phyloP scores from a whole-genome alignment of 2,113 vertebrate species.

The Sakesphorus luctuosus region DNA sequence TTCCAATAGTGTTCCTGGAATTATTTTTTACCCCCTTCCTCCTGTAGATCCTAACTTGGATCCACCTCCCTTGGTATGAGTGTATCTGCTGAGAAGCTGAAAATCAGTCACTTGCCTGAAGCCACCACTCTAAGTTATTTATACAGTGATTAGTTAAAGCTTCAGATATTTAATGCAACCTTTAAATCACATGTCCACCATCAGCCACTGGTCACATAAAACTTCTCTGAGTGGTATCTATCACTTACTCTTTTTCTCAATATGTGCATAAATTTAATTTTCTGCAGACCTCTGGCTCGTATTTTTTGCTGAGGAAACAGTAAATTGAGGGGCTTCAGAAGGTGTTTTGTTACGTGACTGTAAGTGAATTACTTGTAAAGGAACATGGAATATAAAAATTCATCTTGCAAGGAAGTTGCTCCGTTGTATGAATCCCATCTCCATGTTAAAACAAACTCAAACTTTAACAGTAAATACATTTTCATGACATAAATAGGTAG shows the following conservation, averaged over 20 bases:
- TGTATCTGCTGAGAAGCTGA: neutral
- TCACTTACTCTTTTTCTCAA: conserved; percentile 43
- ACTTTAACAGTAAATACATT: neutral
- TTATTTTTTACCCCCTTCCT: neutral
- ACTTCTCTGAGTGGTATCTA: conserved; percentile 32
- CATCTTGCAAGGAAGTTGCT: neutral
- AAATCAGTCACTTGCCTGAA: neutral
- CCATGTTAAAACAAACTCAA: neutral
- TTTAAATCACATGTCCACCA: conserved; percentile 45
- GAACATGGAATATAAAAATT: neutral
- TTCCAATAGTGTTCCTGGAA: neutral
- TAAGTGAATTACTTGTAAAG: conserved; percentile 38
- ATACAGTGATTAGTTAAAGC: conserved; percentile 54
- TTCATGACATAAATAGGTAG: neutral
- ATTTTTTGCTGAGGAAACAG: conserved; percentile 40
- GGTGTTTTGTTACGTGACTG: neutral
- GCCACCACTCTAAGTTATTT: conserved; percentile 22
- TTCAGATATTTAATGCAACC: conserved; percentile 25
- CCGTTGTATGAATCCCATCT: neutral
- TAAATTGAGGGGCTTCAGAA: conserved; percentile 21
- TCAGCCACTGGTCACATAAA: conserved; percentile 42
- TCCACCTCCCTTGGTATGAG: neutral
- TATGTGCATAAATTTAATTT: conserved; percentile 50
- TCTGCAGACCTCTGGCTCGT: neutral
- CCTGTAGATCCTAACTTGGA: neutral